A percentile compares a stretch with the other conserved stretches of the same genome.
Conservation (phyloP, 2,113 vertebrate genomes). For the Progne subis region DNA sequence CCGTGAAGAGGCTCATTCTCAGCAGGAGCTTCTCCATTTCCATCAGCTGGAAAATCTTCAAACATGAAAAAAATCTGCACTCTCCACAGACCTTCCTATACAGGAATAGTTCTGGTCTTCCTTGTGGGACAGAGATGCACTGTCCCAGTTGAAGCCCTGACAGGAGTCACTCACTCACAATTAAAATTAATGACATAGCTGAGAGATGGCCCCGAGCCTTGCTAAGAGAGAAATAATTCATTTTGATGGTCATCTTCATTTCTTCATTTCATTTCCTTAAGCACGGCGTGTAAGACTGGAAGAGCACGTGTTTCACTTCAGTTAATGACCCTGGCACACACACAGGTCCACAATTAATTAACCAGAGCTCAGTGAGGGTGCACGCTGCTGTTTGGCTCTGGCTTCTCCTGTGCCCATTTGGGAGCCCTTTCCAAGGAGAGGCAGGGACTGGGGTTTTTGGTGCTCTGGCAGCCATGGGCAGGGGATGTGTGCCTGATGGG, state of each 20-base stretch:
- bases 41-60: not conserved
- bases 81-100: not conserved
- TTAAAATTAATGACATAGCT: constrained; percentile 46
- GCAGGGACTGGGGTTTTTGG: rapidly evolving
- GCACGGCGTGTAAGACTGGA: not conserved
- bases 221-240: constrained; percentile 58
- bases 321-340: constrained; percentile 27
- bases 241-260: constrained; percentile 56
- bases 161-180: constrained; percentile 9
- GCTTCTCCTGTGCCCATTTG: not conserved
- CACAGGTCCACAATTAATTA: constrained; percentile 20
- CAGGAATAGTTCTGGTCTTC: not conserved
- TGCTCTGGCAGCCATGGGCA: rapidly evolving
- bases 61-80: not conserved
- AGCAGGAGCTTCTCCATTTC: not conserved
- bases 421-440: not conserved
- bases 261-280: constrained; percentile 55
- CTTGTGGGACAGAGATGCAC: not conserved
- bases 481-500: rapidly evolving
- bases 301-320: constrained; percentile 31
- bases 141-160: not conserved
- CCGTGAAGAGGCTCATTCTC: not conserved
- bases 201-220: constrained; percentile 18
- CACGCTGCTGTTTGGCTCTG: not conserved
- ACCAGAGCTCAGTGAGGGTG: not conserved